These are phyloP conservation scores for Phengaris arion DNA, from an alignment of 2,888 invertebrate species.

Conservation along the genomic window DNA sequence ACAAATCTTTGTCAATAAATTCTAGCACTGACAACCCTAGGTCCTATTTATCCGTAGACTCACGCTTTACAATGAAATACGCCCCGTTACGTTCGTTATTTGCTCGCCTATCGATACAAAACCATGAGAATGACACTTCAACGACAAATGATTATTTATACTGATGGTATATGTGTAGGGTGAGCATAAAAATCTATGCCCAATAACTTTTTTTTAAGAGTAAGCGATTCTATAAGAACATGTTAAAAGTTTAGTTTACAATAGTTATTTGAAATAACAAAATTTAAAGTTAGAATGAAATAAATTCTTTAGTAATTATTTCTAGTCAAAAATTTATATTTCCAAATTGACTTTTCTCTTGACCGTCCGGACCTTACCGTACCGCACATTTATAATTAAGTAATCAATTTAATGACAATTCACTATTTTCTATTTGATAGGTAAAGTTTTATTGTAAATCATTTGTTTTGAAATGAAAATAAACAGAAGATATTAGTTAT, in stretches of 20 bases:
- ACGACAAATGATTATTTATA: slow-evolving; percentile 47
- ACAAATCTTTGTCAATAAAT: background rate
- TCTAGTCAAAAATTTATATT: background rate
- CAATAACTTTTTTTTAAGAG: background rate
- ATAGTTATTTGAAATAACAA: no score
- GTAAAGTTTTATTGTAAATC: background rate
- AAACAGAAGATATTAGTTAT: background rate
- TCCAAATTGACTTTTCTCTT: background rate
- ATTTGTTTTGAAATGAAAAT: background rate
- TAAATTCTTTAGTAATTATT: background rate
- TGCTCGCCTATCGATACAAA: slow-evolving; percentile 27
- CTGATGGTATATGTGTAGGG: slow-evolving; percentile 33
- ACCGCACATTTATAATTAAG: background rate
- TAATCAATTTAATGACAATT: slow-evolving; percentile 10
- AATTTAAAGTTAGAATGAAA: background rate
- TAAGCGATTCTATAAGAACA: no score
- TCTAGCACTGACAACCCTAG: background rate
- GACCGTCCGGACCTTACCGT: background rate
- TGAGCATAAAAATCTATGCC: background rate
- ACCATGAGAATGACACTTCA: slow-evolving; percentile 47
- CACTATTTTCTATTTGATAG: background rate
- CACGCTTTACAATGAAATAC: slow-evolving; percentile 7
- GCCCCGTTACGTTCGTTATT: slow-evolving; percentile 25
- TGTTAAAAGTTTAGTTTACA: no score
- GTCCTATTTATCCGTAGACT: background rate